Conservation (phyloP, 2,888 invertebrate species). For the Drosophila anomalata region DNA sequence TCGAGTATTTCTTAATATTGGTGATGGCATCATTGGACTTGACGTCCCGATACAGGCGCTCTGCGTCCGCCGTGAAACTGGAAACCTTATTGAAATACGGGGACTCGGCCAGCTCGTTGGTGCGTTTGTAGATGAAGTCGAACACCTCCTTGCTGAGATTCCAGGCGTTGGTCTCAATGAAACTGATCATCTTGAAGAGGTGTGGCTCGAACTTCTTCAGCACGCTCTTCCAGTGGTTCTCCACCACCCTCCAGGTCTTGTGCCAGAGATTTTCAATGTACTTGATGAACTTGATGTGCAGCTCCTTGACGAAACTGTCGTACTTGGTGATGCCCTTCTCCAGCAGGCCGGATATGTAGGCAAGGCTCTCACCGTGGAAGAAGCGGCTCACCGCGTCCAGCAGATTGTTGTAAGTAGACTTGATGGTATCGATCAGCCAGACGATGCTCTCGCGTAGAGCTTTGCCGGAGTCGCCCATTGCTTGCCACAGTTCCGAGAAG, state of each 20-base stretch:
- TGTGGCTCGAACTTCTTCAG: conserved; percentile 91
- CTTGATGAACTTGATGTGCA: conserved; percentile 88
- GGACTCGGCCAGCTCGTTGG: conserved; percentile 91
- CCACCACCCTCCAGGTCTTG: conserved; percentile 87
- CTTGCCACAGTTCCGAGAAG: conserved; percentile 92
- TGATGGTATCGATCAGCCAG: conserved; percentile 88
- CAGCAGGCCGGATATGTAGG: conserved; percentile 88
- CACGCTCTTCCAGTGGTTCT: conserved; percentile 89
- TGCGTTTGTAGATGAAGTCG: conserved; percentile 91
- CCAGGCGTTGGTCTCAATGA: conserved; percentile 90
- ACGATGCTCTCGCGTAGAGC: conserved; percentile 90
- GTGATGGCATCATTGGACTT: conserved; percentile 91
- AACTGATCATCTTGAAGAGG: conserved; percentile 90
- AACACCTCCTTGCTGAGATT: conserved; percentile 90
- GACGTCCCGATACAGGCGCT: conserved; percentile 91
- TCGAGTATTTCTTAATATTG: conserved; percentile 90
- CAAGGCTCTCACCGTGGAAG: conserved; percentile 90
- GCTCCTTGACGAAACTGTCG: conserved; percentile 90
- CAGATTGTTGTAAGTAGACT: conserved; percentile 89
- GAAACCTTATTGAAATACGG: conserved; percentile 92
- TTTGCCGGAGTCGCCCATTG: conserved; percentile 93
- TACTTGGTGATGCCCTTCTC: conserved; percentile 90
- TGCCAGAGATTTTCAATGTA: conserved; percentile 91
- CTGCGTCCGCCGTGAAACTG: conserved; percentile 92
- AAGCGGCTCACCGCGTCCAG: conserved; percentile 88